phyloP scores from a whole-genome alignment of 2,888 invertebrate genomes.

The Herminia tarsipennalis region DNA sequence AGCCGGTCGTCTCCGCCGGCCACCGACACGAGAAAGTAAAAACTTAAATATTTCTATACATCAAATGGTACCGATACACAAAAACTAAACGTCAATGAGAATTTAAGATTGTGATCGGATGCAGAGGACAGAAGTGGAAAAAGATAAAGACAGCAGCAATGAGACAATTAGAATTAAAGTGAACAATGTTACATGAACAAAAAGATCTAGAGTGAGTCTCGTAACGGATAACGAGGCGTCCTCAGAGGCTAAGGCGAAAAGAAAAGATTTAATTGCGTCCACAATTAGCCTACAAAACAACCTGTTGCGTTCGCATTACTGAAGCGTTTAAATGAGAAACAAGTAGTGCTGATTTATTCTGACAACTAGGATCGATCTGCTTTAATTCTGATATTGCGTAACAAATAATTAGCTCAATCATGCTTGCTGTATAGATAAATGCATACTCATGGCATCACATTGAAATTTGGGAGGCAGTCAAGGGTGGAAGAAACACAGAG shows the following conservation, averaged over 20 bases:
- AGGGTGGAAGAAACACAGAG: too few species aligned
- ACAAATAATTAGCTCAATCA: too few species aligned
- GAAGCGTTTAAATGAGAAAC: slow-evolving; percentile 52
- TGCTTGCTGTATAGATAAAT: too few species aligned
- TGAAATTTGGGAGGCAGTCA: too few species aligned
- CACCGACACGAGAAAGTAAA: slow-evolving; percentile 64
- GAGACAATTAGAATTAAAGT: slow-evolving; percentile 55
- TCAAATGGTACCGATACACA: slow-evolving; percentile 47
- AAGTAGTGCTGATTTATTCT: slow-evolving; percentile 43
- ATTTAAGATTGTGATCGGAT: slow-evolving; percentile 36
- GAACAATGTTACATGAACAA: slow-evolving; percentile 60
- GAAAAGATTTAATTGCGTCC: slow-evolving; percentile 72
- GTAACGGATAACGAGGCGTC: slow-evolving; percentile 63
- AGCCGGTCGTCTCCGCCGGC: slow-evolving; percentile 54
- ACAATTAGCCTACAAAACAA: slow-evolving; percentile 76
- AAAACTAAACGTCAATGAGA: slow-evolving; percentile 41
- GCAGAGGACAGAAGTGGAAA: slow-evolving; percentile 30
- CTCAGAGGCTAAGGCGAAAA: slow-evolving; percentile 61
- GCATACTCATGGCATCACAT: neutral
- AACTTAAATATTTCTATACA: slow-evolving; percentile 53
- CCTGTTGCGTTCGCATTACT: slow-evolving; percentile 68
- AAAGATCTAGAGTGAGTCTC: slow-evolving; percentile 54
- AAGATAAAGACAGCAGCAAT: slow-evolving; percentile 39
- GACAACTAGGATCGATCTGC: slow-evolving; percentile 26
- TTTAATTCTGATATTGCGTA: slow-evolving; percentile 18